These are phyloP conservation scores for Bombyx mandarina DNA, from an alignment of 1,140 invertebrate species.

Conservation along the genomic window DNA sequence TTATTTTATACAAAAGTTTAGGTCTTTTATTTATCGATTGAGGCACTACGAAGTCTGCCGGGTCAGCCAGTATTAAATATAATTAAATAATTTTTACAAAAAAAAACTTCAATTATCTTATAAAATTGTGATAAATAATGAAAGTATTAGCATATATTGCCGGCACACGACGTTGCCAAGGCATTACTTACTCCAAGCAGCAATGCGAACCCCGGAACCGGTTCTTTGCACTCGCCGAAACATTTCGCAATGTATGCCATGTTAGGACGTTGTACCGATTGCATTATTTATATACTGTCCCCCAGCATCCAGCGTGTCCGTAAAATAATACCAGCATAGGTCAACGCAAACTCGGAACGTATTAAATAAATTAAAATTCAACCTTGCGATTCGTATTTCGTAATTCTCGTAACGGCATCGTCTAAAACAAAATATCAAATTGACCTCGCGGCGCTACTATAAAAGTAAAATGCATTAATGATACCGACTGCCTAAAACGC, in stretches of 20 bases:
- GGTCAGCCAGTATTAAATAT: too few species aligned
- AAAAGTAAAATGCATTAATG: constrained; percentile 18
- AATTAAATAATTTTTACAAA: too few species aligned
- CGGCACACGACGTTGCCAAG: too few species aligned
- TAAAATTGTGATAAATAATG: too few species aligned
- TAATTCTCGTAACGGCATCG: not conserved
- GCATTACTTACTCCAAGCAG: too few species aligned
- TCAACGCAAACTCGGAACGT: not conserved
- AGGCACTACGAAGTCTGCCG: too few species aligned
- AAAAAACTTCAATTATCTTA: too few species aligned
- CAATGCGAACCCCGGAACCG: constrained; percentile 26
- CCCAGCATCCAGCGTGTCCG: too few species aligned
- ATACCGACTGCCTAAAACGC: constrained; percentile 40
- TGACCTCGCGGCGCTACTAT: constrained; percentile 14
- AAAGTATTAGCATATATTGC: too few species aligned
- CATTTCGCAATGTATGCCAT: constrained; percentile 39
- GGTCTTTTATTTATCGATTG: too few species aligned
- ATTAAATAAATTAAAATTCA: constrained; percentile 2
- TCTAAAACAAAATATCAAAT: constrained; percentile 12
- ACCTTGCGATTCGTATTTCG: not conserved
- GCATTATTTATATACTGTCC: not conserved
- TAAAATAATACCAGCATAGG: too few species aligned
- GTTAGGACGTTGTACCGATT: constrained; percentile 2
- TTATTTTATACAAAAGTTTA: too few species aligned
- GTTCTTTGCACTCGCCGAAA: constrained; percentile 44